phyloP scores from a whole-genome alignment of 2,113 vertebrate genomes.

The Candoia aspera region DNA sequence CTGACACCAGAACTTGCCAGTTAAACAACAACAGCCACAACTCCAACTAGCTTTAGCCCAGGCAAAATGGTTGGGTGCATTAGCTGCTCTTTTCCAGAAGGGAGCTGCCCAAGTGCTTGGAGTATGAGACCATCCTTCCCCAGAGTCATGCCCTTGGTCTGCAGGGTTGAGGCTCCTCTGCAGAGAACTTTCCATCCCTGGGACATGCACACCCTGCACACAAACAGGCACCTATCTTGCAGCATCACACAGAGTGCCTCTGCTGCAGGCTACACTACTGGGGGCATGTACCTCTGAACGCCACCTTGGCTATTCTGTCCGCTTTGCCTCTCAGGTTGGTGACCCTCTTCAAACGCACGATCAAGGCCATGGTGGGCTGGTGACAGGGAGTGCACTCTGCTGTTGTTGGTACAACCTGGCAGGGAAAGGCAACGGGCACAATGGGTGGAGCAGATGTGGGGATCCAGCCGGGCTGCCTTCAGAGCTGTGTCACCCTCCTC shows the following conservation, averaged over 20 bases:
- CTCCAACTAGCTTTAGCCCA: neutral
- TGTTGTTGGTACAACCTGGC: neutral
- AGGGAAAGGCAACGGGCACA: neutral
- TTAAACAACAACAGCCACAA: neutral
- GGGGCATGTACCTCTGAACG: slow-evolving; percentile 85
- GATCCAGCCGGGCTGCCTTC: slow-evolving; percentile 20
- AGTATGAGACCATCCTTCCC: neutral
- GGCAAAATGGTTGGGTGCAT: neutral
- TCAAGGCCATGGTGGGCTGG: slow-evolving; percentile 78
- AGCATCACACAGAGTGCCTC: neutral
- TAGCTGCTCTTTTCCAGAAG: neutral
- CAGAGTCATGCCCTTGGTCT: neutral
- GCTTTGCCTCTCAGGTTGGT: slow-evolving; percentile 82
- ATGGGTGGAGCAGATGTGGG: neutral
- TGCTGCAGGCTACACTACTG: neutral
- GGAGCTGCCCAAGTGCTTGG: neutral
- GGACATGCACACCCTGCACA: neutral
- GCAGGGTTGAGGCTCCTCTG: neutral
- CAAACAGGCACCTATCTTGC: neutral
- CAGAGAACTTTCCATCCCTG: slow-evolving; percentile 54
- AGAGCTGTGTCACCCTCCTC: neutral
- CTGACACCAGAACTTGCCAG: neutral
- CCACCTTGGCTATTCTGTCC: slow-evolving; percentile 89
- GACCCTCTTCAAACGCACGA: slow-evolving; percentile 84
- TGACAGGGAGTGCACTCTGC: neutral